Percentiles rank a stretch among this genome's conserved stretches.
These are phyloP conservation scores for Premnoplex brunnescens DNA, from an alignment of 2,797 vertebrate species.

Conservation along the genomic window DNA sequence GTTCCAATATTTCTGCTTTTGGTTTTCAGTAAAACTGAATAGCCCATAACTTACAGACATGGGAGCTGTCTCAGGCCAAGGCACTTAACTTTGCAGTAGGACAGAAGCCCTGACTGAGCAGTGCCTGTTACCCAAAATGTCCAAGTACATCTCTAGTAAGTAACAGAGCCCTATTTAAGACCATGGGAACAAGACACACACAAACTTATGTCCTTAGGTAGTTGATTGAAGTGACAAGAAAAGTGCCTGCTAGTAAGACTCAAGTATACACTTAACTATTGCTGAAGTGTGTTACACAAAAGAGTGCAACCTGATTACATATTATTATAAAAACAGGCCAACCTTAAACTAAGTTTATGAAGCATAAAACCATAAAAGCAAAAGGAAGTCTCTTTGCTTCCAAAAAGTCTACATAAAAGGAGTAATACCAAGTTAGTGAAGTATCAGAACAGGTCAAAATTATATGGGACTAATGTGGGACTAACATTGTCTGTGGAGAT, in stretches of 20 bases:
- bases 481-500: background rate
- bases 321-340: background rate
- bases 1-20: background rate
- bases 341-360: background rate
- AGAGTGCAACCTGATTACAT: background rate
- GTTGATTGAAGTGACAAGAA: background rate
- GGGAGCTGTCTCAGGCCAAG: background rate
- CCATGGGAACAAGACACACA: background rate
- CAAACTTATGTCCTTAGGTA: background rate
- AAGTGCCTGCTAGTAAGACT: background rate
- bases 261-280: background rate
- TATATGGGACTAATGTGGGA: constrained; percentile 25
- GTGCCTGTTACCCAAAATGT: background rate
- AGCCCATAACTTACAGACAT: background rate
- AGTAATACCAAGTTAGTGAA: background rate
- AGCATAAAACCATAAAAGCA: constrained; percentile 6
- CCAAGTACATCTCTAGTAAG: background rate
- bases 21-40: background rate
- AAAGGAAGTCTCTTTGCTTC: constrained; percentile 26
- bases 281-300: background rate
- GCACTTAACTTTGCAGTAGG: background rate
- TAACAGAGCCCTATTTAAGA: background rate
- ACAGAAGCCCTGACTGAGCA: background rate
- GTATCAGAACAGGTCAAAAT: constrained; percentile 21
- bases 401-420: constrained; percentile 1